phyloP scores from a whole-genome alignment of 2,797 vertebrate species.

The Onychomys arenicola region DNA sequence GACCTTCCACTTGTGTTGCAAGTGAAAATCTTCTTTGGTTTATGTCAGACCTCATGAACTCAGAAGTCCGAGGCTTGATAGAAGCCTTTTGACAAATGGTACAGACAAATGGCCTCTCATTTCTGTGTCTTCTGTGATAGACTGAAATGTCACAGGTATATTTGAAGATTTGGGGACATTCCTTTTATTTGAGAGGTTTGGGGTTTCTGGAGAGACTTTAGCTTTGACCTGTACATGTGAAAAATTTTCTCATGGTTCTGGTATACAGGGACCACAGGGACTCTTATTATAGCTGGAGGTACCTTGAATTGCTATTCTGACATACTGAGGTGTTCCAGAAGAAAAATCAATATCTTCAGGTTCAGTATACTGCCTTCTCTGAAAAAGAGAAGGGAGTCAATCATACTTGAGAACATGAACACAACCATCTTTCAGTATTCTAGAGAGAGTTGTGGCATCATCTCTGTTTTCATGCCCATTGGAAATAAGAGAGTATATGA shows the following conservation, averaged over 20 bases:
- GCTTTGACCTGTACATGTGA: too few species aligned
- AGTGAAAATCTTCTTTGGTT: not conserved
- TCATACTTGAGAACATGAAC: not conserved
- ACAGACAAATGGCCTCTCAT: slow-evolving; percentile 58
- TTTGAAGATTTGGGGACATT: slow-evolving; percentile 25
- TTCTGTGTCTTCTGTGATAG: slow-evolving; percentile 30
- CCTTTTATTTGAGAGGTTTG: not conserved
- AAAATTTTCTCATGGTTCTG: not conserved
- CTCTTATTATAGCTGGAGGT: not conserved
- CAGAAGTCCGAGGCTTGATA: slow-evolving; percentile 35
- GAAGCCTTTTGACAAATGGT: slow-evolving; percentile 39
- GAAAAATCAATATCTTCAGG: not conserved
- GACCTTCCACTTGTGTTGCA: not conserved
- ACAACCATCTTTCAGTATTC: not conserved
- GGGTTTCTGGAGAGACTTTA: rapidly evolving
- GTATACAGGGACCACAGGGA: not conserved
- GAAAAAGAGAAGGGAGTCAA: not conserved
- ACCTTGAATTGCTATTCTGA: not conserved
- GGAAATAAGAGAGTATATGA: not conserved
- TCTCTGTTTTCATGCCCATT: not conserved
- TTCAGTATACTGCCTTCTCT: not conserved
- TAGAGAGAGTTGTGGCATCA: not conserved
- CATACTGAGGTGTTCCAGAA: not conserved
- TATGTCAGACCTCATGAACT: not conserved
- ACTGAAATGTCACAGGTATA: not conserved